Evolutionary conservation across 2,888 invertebrate species (phyloP), one percentile per base, ranked within the genome.

Genomic region (Nemurella pictetii): DNA sequence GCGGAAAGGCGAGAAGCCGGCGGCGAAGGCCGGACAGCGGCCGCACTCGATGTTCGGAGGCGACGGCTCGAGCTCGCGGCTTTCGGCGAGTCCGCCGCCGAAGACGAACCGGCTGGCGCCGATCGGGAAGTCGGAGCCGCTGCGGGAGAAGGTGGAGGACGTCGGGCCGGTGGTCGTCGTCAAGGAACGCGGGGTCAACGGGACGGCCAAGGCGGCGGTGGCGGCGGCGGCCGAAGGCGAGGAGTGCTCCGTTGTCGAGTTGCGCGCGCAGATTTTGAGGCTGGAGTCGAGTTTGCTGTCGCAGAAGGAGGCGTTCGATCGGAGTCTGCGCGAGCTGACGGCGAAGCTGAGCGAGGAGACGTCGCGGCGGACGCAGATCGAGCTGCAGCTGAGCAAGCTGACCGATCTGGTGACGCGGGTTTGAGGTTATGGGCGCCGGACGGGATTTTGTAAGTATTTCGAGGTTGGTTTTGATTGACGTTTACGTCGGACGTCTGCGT

Each of bases 381-480:
- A 95, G 87, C 91, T 91, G 77, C 94, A 95, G 89, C 90, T 95
- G 85, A 94, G 95, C 87, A 95, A 94, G 89, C 91, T 95, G 86
- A 93, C 94, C 87, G 94, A 94, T 87, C 94, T 94, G 88, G 94
- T 94, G 88, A 94, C 94, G 89, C 94, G 94, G 90, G 95, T 95
- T 90, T 95, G 72, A n/a, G 72, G 35, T 32, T 15, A 7, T 25
- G 75, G 9, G n/a, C 27, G 36, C 36, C 15, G 15, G 36, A 9
- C 9, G 36, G 9, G 36, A n/a, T n/a, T n/a, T n/a, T n/a, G n/a
- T n/a, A n/a, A n/a, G n/a, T n/a, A n/a, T n/a, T n/a, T n/a, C n/a
- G n/a, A n/a, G n/a, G n/a, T n/a, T 35, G 4, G 4, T 35, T 55
- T 55, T 55, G 15, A 20, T 55, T 20, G 55, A 12, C 9, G 15